Evolutionary conservation across 2,888 invertebrate species (phyloP), one percentile per base, ranked within the genome.

Genomic region (Eupithecia insigniata): DNA sequence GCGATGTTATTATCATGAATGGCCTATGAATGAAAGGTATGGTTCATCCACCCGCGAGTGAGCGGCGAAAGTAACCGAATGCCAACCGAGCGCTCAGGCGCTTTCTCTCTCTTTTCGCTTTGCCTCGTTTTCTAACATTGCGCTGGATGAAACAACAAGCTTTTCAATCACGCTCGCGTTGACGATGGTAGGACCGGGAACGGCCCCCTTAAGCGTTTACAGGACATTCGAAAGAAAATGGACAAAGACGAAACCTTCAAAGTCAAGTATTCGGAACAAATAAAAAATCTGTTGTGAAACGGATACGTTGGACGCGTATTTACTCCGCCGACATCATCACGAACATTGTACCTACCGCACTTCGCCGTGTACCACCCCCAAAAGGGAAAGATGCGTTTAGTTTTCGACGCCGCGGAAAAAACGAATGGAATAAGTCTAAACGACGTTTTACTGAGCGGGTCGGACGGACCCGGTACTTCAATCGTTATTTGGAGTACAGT

Each of bases 401-500:
- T 66, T 22, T 73, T 71, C 51, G 78, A 79, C 55, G 78, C 79
- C 0, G 78, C 80, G 1, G 74, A 76, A 5, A 72, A 67, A 46
- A 62, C 30, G 2, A 28, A 60, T 3, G 28, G 60, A 60, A 60
- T 1, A 1, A 28, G 60, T 7, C 2, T 60, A 10, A 60, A 79
- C 69, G 76, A 75, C 55, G 60, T 34, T 6, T 70, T 79, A 8
- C 62, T 82, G 0, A 32, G 76, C 0, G 81, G 83, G 2, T 81
- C 84, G 0, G 83, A 76, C 0, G 81, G 83, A 3, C 81, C 84
- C 0, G 83, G 83, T 85, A 1, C 72, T 83, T 0, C 78, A 80
- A 26, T 76, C 81, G 0, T 61, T 85, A 8, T 67, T 75, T 0
- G 83, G 83, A 0, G 78, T 84, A 0, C n/a, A 0, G 78, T 84